phyloP scores from a whole-genome alignment of 2,888 invertebrate species.

The Chironomus riparius region DNA sequence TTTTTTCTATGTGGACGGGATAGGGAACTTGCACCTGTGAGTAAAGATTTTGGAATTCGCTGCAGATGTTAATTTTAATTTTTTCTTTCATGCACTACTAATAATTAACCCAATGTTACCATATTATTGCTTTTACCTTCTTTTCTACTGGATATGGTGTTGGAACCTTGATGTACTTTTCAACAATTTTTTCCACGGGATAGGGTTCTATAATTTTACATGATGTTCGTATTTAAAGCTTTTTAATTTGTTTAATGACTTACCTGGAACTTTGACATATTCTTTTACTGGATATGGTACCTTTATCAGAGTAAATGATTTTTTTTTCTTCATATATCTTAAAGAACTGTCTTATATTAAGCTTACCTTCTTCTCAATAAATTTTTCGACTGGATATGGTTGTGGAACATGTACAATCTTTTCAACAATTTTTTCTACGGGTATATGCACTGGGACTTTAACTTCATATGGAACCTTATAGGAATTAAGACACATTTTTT shows the following conservation, averaged over 20 bases:
- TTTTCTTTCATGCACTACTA: neutral
- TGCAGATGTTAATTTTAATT: neutral
- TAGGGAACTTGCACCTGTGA: slow-evolving; percentile 28
- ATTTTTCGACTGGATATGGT: slow-evolving; percentile 29
- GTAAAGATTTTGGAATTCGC: neutral
- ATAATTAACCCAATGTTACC: neutral
- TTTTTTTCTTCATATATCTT: neutral
- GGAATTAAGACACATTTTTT: too few species aligned
- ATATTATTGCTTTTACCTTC: neutral
- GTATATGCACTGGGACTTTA: neutral
- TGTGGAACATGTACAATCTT: neutral
- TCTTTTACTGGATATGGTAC: slow-evolving; percentile 30
- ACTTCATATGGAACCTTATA: neutral
- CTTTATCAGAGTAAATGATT: slow-evolving; percentile 27
- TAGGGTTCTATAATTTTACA: neutral
- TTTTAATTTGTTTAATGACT: neutral
- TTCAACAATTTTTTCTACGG: neutral
- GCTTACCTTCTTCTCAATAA: slow-evolving; percentile 35
- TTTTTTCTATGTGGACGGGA: slow-evolving; percentile 29
- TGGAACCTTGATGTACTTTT: slow-evolving; percentile 14
- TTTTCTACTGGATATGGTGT: slow-evolving; percentile 22
- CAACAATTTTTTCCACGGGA: neutral
- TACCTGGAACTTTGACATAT: slow-evolving; percentile 9
- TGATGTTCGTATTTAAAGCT: too few species aligned
- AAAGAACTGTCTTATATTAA: neutral